Evolutionary conservation across 2,113 vertebrate genomes (phyloP).

Genomic region (Henicopernis longicauda): DNA sequence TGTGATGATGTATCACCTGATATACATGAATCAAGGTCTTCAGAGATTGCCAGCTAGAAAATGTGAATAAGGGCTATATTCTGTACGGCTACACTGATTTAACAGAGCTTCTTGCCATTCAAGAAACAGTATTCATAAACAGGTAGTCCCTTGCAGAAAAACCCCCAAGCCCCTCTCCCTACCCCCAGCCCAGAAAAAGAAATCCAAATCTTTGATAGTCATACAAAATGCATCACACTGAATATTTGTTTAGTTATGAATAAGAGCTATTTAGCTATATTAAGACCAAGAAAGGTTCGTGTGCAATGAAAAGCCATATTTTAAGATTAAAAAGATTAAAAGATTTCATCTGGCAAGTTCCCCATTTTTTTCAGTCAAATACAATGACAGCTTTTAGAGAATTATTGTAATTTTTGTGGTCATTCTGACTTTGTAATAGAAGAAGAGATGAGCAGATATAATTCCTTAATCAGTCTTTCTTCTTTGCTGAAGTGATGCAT

Average conservation of each 20-base stretch:
- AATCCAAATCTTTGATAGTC: neutral
- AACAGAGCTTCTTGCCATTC: neutral
- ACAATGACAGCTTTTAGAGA: neutral
- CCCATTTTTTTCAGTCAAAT: neutral
- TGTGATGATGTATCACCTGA: neutral
- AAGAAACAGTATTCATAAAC: neutral
- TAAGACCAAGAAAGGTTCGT: neutral
- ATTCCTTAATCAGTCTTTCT: neutral
- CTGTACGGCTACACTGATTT: neutral
- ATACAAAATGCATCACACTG: neutral
- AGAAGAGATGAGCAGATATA: neutral
- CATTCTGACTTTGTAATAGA: neutral
- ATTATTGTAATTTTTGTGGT: neutral
- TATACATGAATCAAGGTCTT: neutral
- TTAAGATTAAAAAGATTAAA: neutral
- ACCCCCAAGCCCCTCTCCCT: accelerated
- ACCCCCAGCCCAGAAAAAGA: neutral
- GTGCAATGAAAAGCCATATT: neutral
- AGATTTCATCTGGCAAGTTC: neutral
- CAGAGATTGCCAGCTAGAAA: neutral
- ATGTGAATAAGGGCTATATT: neutral
- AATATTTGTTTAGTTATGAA: neutral
- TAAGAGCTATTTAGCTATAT: neutral
- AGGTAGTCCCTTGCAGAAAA: neutral
- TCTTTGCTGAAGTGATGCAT: neutral